Conservation (phyloP, 2,113 vertebrate genomes). For the Amphilophus citrinellus region DNA sequence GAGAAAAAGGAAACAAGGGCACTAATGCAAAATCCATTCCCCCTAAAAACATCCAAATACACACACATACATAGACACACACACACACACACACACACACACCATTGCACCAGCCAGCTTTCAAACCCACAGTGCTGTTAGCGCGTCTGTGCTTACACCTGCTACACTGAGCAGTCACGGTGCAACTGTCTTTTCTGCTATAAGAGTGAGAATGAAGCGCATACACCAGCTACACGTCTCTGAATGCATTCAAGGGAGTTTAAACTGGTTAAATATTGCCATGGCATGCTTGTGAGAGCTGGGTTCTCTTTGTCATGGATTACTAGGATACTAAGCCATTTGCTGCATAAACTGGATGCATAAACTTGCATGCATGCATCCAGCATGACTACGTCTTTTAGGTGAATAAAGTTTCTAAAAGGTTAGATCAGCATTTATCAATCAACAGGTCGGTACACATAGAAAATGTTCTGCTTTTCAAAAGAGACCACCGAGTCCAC, state of each 20-base stretch:
- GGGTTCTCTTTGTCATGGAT: constrained; percentile 12
- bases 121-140: constrained; percentile 42
- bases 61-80: constrained; percentile 3
- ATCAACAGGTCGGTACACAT: neutral
- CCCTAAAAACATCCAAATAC: constrained; percentile 45
- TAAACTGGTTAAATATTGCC: constrained; percentile 31
- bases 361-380: neutral
- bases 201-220: neutral
- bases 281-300: neutral
- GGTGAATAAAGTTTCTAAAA: neutral
- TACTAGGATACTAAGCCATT: neutral
- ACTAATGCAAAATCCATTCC: constrained; percentile 71
- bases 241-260: constrained; percentile 3
- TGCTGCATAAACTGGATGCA: neutral
- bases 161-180: constrained; percentile 10
- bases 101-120: constrained; percentile 32
- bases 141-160: constrained; percentile 52
- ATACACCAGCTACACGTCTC: neutral
- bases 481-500: neutral
- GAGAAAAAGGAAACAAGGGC: constrained; percentile 62
- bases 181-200: constrained; percentile 23
- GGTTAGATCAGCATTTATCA: neutral
- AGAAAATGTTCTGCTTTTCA: neutral
- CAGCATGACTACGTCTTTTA: neutral
- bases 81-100: constrained; percentile 11